Percentiles rank a stretch among this genome's conserved stretches.
Conservation (phyloP, 1,140 invertebrate species). For the Bemisia tabaci region DNA sequence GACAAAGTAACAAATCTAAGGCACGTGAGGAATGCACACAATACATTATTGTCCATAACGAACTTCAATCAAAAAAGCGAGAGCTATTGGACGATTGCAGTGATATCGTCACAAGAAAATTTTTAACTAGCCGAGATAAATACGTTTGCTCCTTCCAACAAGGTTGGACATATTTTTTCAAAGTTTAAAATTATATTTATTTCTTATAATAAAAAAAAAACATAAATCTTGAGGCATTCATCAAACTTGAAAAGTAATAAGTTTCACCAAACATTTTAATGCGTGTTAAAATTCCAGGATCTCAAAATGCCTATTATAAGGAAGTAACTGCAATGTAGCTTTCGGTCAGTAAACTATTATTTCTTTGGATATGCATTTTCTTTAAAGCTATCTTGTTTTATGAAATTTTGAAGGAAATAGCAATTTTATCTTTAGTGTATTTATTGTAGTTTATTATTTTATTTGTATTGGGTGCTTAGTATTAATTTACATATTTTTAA, state of each 20-base stretch:
- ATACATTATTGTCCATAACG: background rate
- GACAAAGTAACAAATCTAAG: background rate
- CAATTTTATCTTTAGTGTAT: too few species aligned
- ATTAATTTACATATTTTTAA: too few species aligned
- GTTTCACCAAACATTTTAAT: background rate
- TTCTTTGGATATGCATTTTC: too few species aligned
- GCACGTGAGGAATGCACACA: background rate
- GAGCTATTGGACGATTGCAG: background rate
- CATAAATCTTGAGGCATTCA: too few species aligned
- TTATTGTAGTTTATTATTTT: too few species aligned
- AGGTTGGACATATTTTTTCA: background rate
- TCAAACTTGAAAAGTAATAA: background rate
- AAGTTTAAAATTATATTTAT: background rate
- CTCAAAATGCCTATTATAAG: too few species aligned
- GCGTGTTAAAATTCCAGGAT: background rate
- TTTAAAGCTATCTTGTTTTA: too few species aligned
- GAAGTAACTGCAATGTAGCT: too few species aligned
- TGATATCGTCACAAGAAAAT: background rate
- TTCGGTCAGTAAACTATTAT: too few species aligned
- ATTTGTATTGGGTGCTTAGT: too few species aligned
- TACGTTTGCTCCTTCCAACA: background rate
- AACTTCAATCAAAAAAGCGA: background rate
- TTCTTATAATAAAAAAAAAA: too few species aligned
- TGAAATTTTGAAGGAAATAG: too few species aligned
- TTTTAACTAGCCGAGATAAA: background rate